These are phyloP conservation scores for Xestia rhomboidea DNA, from an alignment of 2,888 invertebrate genomes.

Conservation along the genomic window DNA sequence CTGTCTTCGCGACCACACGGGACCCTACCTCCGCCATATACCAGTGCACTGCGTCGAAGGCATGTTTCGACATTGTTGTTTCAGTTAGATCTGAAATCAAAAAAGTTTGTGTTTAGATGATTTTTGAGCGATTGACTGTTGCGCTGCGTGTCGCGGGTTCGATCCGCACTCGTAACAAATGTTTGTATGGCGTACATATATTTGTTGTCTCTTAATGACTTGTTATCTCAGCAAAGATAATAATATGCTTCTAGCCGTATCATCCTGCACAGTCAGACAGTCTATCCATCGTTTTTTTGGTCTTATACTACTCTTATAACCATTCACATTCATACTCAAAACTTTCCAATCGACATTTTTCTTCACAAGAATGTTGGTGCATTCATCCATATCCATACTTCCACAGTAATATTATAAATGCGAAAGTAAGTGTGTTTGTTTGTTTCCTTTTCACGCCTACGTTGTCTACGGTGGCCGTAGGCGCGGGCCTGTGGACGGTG, in stretches of 20 bases:
- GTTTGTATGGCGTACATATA: too few species aligned
- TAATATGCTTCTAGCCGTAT: too few species aligned
- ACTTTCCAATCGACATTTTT: not conserved
- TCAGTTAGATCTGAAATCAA: conserved; percentile 19
- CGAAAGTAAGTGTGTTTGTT: too few species aligned
- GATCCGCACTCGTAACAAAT: not conserved
- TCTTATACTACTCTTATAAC: not conserved
- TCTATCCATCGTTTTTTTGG: not conserved
- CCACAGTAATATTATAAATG: too few species aligned
- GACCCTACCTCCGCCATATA: conserved; percentile 74
- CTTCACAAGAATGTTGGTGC: not conserved
- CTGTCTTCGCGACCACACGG: conserved; percentile 75
- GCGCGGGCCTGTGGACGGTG: too few species aligned
- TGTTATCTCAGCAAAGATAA: too few species aligned
- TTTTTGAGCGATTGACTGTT: too few species aligned
- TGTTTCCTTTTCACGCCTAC: too few species aligned
- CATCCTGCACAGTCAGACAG: not conserved
- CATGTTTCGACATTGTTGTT: conserved; percentile 23
- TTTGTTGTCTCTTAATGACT: too few species aligned
- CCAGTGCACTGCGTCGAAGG: conserved; percentile 72
- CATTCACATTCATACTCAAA: not conserved
- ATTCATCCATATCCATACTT: too few species aligned
- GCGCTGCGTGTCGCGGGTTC: not conserved
- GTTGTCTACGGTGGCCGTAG: too few species aligned
- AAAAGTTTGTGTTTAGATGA: not conserved